phyloP scores from a whole-genome alignment of 2,113 vertebrate genomes.

The Panthera leo region DNA sequence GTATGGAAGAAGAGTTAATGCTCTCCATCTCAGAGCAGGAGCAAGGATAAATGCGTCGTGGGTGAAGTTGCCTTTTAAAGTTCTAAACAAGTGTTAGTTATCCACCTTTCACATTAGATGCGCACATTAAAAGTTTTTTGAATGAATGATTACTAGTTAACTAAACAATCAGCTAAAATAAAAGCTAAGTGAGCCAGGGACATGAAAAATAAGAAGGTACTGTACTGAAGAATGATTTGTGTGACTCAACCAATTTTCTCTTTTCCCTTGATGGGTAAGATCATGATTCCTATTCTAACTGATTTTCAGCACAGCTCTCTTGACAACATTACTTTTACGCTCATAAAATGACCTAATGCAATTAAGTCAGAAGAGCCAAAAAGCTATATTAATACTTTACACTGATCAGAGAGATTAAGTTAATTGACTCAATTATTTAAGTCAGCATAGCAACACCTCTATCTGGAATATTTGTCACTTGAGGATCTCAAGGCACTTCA shows the following conservation, averaged over 20 bases:
- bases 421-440: slow-evolving; percentile 53
- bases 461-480: background rate
- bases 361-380: slow-evolving; percentile 45
- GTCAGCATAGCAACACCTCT: background rate
- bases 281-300: background rate
- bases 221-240: background rate
- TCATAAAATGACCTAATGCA: background rate
- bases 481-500: slow-evolving; percentile 12
- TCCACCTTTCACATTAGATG: background rate
- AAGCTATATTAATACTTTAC: slow-evolving; percentile 34
- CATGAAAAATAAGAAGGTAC: background rate
- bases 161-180: slow-evolving; percentile 23
- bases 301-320: slow-evolving; percentile 27
- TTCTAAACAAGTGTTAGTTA: background rate
- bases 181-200: background rate
- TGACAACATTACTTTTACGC: background rate
- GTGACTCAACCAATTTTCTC: background rate
- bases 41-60: background rate
- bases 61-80: background rate
- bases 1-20: background rate
- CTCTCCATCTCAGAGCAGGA: background rate
- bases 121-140: background rate
- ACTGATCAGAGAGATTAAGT: slow-evolving; percentile 45
- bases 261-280: background rate
- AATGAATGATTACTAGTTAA: background rate